Percentiles rank a stretch among this genome's conserved stretches.
Conservation (phyloP, 2,888 invertebrate genomes). For the Lobophora halterata region DNA sequence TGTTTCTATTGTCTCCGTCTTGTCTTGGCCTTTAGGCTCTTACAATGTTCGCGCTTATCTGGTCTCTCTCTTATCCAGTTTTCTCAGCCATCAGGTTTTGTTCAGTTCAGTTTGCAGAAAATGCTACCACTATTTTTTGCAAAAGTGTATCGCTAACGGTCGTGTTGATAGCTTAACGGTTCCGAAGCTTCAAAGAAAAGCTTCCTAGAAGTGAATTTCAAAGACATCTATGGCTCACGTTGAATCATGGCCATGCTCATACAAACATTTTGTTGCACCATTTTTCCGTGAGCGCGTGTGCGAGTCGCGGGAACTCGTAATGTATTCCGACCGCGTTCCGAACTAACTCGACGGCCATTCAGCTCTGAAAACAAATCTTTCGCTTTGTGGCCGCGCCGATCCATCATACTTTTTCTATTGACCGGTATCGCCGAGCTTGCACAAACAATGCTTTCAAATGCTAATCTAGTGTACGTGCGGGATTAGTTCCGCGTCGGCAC, state of each 20-base stretch:
- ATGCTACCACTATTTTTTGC: conserved; percentile 12
- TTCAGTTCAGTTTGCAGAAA: no score
- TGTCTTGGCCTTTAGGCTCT: background rate
- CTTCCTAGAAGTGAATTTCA: conserved; percentile 40
- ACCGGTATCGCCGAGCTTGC: conserved; percentile 67
- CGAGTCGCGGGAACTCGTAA: conserved; percentile 52
- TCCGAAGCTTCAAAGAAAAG: conserved; percentile 36
- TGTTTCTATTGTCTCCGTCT: conserved; percentile 8
- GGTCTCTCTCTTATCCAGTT: background rate
- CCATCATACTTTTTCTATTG: conserved; percentile 77
- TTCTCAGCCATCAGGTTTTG: no score
- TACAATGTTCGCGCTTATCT: background rate
- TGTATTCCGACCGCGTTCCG: conserved; percentile 69
- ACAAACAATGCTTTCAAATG: conserved; percentile 78
- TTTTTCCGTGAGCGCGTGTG: conserved; percentile 46
- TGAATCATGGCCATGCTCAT: conserved; percentile 38
- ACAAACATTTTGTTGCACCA: conserved; percentile 44
- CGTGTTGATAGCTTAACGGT: conserved; percentile 33
- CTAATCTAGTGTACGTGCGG: conserved; percentile 73
- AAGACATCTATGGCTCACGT: conserved; percentile 38
- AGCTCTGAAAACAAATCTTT: conserved; percentile 75
- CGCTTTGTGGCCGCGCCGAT: conserved; percentile 64
- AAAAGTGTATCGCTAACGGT: conserved; percentile 22
- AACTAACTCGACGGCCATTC: conserved; percentile 69
- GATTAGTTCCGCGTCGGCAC: conserved; percentile 65